Evolutionary conservation across 2,888 invertebrate genomes (phyloP).

Genomic region (Ornithoptera alexandrae): DNA sequence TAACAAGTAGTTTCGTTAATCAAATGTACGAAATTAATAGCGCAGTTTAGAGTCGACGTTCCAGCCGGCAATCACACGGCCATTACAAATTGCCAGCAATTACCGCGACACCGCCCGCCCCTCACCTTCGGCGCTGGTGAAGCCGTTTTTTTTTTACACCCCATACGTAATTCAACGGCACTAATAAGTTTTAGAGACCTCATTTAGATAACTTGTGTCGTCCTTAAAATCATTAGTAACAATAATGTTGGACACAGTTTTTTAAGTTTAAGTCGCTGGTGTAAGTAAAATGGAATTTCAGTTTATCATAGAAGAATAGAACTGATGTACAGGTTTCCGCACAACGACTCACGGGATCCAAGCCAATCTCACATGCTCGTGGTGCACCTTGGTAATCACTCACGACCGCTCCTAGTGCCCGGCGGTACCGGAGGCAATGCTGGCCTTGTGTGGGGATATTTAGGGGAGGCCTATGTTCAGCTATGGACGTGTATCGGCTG

Average conservation of each 20-base stretch:
- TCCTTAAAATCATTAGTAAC: neutral
- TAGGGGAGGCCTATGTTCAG: too few species aligned
- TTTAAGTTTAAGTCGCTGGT: too few species aligned
- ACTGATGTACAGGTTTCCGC: too few species aligned
- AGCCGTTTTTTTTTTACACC: slow-evolving; percentile 45
- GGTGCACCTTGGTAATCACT: too few species aligned
- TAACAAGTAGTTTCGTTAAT: slow-evolving; percentile 80
- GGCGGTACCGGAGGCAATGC: too few species aligned
- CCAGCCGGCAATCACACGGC: slow-evolving; percentile 75
- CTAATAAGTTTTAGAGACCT: slow-evolving; percentile 32
- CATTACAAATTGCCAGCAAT: slow-evolving; percentile 76
- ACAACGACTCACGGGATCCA: too few species aligned
- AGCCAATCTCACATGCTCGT: too few species aligned
- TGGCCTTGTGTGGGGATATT: too few species aligned
- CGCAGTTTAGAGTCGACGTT: slow-evolving; percentile 75
- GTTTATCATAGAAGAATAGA: too few species aligned
- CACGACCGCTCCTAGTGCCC: too few species aligned
- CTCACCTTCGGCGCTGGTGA: slow-evolving; percentile 52
- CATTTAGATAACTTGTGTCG: neutral
- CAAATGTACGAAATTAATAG: slow-evolving; percentile 80
- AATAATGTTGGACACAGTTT: neutral
- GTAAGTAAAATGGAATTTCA: too few species aligned
- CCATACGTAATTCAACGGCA: slow-evolving; percentile 46
- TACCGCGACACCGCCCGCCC: slow-evolving; percentile 65
- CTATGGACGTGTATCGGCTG: too few species aligned